A percentile compares a stretch with the other conserved stretches of the same genome.
These are phyloP conservation scores for zebrafish (Danio rerio) DNA, from an alignment of 2,113 vertebrate species.

Conservation along the genomic window DNA sequence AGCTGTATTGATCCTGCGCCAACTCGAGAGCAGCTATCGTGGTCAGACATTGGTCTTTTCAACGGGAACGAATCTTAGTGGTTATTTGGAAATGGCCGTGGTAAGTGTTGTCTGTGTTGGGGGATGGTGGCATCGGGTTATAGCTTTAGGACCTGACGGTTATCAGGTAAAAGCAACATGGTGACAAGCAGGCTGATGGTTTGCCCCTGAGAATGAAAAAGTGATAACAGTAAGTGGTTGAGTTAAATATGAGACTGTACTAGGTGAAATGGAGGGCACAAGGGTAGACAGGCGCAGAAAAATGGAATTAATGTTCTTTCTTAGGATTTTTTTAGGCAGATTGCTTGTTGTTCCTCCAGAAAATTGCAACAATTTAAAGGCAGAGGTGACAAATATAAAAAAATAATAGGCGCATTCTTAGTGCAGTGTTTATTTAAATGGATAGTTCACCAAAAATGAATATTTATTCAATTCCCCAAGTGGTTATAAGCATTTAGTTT, in stretches of 20 bases:
- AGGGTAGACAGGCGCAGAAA: neutral
- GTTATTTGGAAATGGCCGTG: conserved; percentile 57
- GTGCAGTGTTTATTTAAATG: no score
- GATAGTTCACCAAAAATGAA: no score
- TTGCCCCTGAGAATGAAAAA: conserved; percentile 44
- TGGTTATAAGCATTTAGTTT: no score
- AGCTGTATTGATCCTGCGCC: conserved; percentile 66
- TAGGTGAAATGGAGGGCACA: conserved; percentile 40
- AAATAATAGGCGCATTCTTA: no score
- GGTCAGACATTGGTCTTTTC: conserved; percentile 48
- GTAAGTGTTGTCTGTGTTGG: conserved; percentile 52
- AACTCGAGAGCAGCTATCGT: conserved; percentile 30
- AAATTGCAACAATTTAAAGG: no score
- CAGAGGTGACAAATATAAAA: no score
- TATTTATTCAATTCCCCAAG: no score
- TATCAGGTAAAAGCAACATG: conserved; percentile 41
- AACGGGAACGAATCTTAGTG: conserved; percentile 62
- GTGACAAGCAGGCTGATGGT: conserved; percentile 44
- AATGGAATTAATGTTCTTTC: neutral
- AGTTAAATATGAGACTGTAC: conserved; percentile 43
- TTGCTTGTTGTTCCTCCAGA: neutral
- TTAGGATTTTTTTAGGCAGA: neutral
- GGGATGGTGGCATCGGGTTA: conserved; percentile 16
- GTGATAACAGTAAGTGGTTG: conserved; percentile 38
- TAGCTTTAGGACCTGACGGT: conserved; percentile 42